phyloP scores from a whole-genome alignment of 2,113 vertebrate genomes.

The Leptocoma aspasia region DNA sequence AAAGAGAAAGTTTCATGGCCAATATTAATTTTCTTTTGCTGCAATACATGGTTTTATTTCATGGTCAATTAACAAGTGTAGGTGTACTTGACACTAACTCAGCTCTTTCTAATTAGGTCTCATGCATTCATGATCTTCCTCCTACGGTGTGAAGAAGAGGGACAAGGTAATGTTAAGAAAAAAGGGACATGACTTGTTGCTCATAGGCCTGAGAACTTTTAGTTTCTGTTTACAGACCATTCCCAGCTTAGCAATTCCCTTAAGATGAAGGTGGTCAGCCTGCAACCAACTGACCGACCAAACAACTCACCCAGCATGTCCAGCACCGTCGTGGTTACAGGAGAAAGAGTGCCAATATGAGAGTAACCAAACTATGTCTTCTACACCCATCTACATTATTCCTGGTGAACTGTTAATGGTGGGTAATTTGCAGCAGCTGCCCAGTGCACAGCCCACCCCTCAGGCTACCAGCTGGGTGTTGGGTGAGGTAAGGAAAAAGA shows the following conservation, averaged over 20 bases:
- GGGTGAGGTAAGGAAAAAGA: not conserved
- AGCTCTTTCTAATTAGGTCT: constrained; percentile 1
- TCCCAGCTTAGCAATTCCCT: not conserved
- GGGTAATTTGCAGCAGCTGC: not conserved
- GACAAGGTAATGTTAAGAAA: not conserved
- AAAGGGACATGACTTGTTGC: not conserved
- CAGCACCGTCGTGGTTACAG: fast-evolving
- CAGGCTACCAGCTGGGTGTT: not conserved
- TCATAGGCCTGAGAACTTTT: not conserved
- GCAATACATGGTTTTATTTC: constrained; percentile 24
- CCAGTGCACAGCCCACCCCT: not conserved
- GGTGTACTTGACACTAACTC: not conserved
- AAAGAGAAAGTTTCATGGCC: not conserved
- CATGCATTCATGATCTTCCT: not conserved
- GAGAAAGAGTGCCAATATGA: not conserved
- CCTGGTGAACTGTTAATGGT: no score
- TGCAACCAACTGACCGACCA: not conserved
- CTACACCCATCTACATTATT: not conserved
- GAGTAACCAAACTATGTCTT: not conserved
- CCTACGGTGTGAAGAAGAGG: not conserved
- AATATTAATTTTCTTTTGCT: constrained; percentile 24
- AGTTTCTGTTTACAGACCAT: not conserved
- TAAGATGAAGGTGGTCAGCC: not conserved
- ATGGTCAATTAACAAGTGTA: constrained; percentile 22
- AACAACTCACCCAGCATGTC: not conserved